A percentile compares a stretch with the other conserved stretches of the same genome.
phyloP scores from a whole-genome alignment of 1,140 invertebrate genomes.

The Euura saliciscinereae region DNA sequence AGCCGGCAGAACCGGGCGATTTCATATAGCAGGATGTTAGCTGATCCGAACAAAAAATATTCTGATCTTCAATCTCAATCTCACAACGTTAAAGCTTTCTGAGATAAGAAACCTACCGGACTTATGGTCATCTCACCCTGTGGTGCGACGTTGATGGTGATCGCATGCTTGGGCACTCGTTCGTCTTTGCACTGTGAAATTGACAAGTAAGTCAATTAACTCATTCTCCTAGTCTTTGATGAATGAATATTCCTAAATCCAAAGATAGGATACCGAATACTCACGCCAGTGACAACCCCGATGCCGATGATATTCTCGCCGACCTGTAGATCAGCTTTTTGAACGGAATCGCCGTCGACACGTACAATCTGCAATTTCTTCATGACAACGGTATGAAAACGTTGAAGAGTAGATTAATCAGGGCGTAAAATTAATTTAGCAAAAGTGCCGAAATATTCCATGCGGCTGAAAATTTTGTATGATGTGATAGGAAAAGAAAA shows the following conservation, averaged over 20 bases:
- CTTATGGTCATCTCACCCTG: slow-evolving; percentile 36
- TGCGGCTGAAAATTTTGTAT: neutral
- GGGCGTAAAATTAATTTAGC: neutral
- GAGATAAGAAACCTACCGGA: slow-evolving; percentile 30
- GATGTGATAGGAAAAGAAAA: neutral
- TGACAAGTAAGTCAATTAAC: neutral
- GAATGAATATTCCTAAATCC: neutral
- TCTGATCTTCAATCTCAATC: neutral
- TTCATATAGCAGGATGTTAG: slow-evolving; percentile 37
- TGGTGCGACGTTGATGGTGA: slow-evolving; percentile 30
- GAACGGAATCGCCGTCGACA: slow-evolving; percentile 32
- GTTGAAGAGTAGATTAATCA: neutral
- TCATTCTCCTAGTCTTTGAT: no score
- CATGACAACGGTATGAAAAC: slow-evolving; percentile 12
- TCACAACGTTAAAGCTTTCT: neutral
- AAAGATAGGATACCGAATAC: slow-evolving; percentile 11
- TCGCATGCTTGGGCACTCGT: slow-evolving; percentile 28
- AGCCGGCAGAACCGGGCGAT: slow-evolving; percentile 23
- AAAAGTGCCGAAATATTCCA: neutral
- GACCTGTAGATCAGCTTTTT: slow-evolving; percentile 31
- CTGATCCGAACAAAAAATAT: slow-evolving; percentile 29
- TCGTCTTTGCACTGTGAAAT: slow-evolving; percentile 23
- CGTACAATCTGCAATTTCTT: slow-evolving; percentile 36
- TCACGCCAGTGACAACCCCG: slow-evolving; percentile 26
- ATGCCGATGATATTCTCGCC: slow-evolving; percentile 36